These are phyloP conservation scores for Ianthella basta DNA, from an alignment of 37 sponge, comb jelly and placozoan genomes.

Conservation along the genomic window DNA sequence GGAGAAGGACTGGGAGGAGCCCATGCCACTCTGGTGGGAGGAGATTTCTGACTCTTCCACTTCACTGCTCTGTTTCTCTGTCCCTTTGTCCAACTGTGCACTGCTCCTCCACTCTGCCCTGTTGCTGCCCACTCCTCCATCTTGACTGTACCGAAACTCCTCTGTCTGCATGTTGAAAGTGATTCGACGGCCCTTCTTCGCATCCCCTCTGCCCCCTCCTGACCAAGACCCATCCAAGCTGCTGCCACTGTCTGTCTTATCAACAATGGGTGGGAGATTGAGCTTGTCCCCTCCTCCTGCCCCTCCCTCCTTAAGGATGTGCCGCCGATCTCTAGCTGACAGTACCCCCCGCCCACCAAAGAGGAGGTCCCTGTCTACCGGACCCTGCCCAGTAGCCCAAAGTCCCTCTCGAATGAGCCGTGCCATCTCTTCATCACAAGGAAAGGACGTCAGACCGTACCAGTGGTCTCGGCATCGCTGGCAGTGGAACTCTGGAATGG, in stretches of 20 bases:
- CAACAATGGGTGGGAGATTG: slow-evolving; percentile 1
- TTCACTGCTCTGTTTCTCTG: no score
- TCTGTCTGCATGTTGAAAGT: slow-evolving; percentile 54
- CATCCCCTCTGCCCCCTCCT: neutral
- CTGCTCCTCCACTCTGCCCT: neutral
- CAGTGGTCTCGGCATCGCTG: slow-evolving; percentile 85
- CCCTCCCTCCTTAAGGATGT: neutral
- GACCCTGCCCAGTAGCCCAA: slow-evolving; percentile 59
- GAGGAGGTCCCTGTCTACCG: slow-evolving; percentile 14
- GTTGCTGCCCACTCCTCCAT: neutral
- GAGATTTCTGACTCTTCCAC: no score
- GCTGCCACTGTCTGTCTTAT: neutral
- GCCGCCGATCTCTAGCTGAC: neutral
- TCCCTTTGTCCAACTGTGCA: no score
- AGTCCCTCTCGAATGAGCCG: slow-evolving; percentile 68
- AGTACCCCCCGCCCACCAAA: neutral
- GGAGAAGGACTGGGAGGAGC: no score
- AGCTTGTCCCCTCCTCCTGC: neutral
- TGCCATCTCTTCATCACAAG: slow-evolving; percentile 82
- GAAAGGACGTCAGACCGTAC: slow-evolving; percentile 72
- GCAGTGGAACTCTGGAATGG: slow-evolving; percentile 79
- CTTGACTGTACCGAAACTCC: neutral
- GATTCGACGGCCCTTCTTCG: slow-evolving; percentile 48
- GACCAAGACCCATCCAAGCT: neutral
- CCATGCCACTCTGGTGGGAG: no score